Evolutionary conservation across 2,797 vertebrate genomes (phyloP).

Genomic region (Podargus strigoides): DNA sequence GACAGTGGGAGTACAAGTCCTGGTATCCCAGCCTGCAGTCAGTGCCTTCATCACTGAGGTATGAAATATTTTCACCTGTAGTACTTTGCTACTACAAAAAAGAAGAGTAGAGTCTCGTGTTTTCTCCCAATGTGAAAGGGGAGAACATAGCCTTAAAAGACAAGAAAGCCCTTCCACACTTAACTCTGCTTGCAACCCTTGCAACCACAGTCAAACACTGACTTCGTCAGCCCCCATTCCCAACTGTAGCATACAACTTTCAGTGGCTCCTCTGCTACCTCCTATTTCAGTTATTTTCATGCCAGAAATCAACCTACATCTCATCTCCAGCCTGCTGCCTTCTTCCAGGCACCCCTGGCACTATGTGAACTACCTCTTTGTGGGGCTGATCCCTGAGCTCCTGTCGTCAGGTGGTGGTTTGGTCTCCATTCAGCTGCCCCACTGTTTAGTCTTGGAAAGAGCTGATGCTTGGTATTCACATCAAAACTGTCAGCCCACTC

Average conservation of each 20-base stretch:
- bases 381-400: neutral
- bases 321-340: neutral
- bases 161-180: neutral
- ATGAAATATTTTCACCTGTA: neutral
- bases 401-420: neutral
- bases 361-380: neutral
- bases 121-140: neutral
- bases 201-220: neutral
- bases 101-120: neutral
- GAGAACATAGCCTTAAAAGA: neutral
- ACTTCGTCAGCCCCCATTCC: neutral
- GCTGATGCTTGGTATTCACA: neutral
- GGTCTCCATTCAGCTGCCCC: neutral
- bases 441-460: neutral
- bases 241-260: neutral
- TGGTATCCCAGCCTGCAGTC: neutral
- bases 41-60: neutral
- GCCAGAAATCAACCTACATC: neutral
- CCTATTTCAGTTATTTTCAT: neutral
- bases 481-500: neutral
- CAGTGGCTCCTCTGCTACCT: neutral
- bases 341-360: neutral
- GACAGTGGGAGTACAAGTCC: neutral
- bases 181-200: neutral
- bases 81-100: neutral